Evolutionary conservation across 2,113 vertebrate genomes (phyloP), one percentile per base, ranked within the genome.

Genomic region (Pangasianodon gigas): DNA sequence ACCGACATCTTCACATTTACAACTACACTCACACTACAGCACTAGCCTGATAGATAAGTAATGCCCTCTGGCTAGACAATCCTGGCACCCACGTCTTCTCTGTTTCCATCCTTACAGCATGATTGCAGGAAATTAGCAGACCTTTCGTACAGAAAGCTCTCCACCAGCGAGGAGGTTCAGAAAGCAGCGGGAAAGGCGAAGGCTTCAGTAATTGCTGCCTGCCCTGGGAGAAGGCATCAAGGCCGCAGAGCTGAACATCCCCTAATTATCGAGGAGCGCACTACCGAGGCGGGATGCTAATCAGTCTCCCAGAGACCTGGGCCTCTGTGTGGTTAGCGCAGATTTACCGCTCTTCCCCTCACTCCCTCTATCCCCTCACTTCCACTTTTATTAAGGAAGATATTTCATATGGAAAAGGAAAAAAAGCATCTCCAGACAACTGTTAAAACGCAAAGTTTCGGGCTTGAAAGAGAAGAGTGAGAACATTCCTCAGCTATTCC

Each of bases 281-380:
- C 92, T 89, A 69, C 86, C 92, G 95, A 96, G 95, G 93, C 95
- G 96, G 95, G 95, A 97, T 98, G 97, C 97, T 98, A 99, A 99
- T 99, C 97, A 98, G 97, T 98, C 97, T 99, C 98, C 96, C 93
- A 94, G 97, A 98, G 97, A 99, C 96, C 96, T 96, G 93, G 92
- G 95, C 88, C 93, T 95, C 97, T 97, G 97, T 96, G 95, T 97
- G 96, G 95, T 98, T 98, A 97, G 96, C 95, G 94, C 95, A 95
- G 97, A 97, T 98, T 98, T 97, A 97, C 94, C 94, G 96, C 96
- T 96, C 95, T 95, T 93, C 97, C 97, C 46, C 74, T 79, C 71
- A 4, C 95, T 89, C 84, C 51, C 26, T 94, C 97, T 97, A 95
- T 83, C 91, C 84, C 82, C 81, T 90, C 92, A 88, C 95, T 96